Conservation (phyloP, 2,888 invertebrate species). For the Campoletis raptor region DNA sequence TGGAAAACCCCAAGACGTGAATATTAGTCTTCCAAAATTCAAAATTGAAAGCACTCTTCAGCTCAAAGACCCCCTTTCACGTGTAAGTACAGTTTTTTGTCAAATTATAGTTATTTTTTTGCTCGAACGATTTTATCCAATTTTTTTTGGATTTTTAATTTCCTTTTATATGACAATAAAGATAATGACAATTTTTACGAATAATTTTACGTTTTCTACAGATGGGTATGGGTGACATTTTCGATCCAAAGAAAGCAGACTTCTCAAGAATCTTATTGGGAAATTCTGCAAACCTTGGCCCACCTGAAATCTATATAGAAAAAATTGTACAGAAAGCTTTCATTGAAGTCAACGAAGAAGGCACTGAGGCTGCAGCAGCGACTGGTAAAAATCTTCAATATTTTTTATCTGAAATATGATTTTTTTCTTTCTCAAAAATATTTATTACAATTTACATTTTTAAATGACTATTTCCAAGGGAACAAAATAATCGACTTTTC, state of each 20-base stretch:
- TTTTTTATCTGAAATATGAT: neutral
- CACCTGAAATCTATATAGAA: neutral
- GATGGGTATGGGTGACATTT: slow-evolving; percentile 69
- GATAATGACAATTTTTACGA: slow-evolving; percentile 60
- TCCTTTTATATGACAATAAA: neutral
- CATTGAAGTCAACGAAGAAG: neutral
- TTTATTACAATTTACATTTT: neutral
- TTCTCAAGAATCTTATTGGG: neutral
- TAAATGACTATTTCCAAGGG: neutral
- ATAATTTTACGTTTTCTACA: slow-evolving; percentile 87
- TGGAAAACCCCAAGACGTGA: slow-evolving; percentile 85
- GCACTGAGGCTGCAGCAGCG: neutral
- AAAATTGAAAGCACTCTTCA: slow-evolving; percentile 90
- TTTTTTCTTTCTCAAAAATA: neutral
- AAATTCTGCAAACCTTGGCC: neutral
- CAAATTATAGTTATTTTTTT: neutral
- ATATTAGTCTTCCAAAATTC: slow-evolving; percentile 91
- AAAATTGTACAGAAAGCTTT: neutral
- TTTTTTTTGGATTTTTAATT: neutral
- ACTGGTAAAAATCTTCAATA: neutral
- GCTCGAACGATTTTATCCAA: neutral
- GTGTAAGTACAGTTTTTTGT: slow-evolving; percentile 84
- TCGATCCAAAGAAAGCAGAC: neutral
- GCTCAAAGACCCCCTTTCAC: slow-evolving; percentile 82
- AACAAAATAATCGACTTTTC: neutral